These are phyloP conservation scores for Eupeodes luniger DNA, from an alignment of 2,888 invertebrate species.

Conservation along the genomic window DNA sequence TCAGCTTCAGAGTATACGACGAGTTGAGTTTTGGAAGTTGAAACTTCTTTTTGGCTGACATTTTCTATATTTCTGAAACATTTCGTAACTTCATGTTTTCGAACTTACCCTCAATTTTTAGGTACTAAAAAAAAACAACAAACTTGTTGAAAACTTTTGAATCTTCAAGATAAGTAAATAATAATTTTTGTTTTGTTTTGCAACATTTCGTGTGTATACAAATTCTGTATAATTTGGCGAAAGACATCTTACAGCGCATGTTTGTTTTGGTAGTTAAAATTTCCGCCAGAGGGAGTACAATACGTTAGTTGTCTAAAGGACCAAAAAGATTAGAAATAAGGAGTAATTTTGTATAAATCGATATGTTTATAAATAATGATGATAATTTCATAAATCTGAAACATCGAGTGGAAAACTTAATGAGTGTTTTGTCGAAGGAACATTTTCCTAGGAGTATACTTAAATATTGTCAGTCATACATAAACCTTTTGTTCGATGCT, in stretches of 20 bases:
- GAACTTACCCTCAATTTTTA: neutral
- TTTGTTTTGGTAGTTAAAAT: neutral
- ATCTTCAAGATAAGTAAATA: slow-evolving; percentile 51
- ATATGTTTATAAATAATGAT: slow-evolving; percentile 45
- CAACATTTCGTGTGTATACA: neutral
- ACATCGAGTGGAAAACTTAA: neutral
- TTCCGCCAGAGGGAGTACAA: slow-evolving; percentile 54
- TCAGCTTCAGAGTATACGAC: neutral
- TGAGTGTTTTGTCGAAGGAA: neutral
- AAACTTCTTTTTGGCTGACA: too few relatives aligned
- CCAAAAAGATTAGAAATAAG: neutral
- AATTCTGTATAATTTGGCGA: neutral
- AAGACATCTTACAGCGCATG: neutral
- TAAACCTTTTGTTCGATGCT: neutral
- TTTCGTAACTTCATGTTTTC: neutral
- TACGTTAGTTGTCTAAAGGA: slow-evolving; percentile 22
- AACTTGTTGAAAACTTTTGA: slow-evolving; percentile 6
- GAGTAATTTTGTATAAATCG: slow-evolving; percentile 35
- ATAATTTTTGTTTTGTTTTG: slow-evolving; percentile 27
- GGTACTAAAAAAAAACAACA: neutral
- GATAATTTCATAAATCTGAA: neutral
- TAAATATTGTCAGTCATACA: neutral
- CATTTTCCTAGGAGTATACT: neutral
- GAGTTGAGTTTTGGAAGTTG: neutral
- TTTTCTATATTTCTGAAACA: neutral